phyloP scores from a whole-genome alignment of 2,888 invertebrate species.

The Augochlorella aurata region DNA sequence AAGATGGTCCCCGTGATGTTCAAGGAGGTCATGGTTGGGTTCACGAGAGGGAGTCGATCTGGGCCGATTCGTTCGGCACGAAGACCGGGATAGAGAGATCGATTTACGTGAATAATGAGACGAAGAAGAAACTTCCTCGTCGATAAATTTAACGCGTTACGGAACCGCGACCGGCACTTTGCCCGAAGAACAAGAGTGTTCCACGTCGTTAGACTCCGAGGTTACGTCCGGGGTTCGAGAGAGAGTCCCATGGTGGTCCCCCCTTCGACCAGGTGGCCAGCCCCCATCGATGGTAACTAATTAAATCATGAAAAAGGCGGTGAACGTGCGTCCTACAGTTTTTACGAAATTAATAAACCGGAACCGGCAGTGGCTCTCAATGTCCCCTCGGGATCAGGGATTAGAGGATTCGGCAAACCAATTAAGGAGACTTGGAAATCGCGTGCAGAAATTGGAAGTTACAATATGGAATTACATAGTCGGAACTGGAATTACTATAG shows the following conservation, averaged over 20 bases:
- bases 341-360: constrained; percentile 70
- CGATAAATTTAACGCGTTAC: constrained; percentile 60
- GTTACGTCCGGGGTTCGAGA: constrained; percentile 58
- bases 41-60: constrained; percentile 6
- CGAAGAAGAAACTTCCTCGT: constrained; percentile 43
- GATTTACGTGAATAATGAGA: constrained; percentile 60
- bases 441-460: too few species aligned
- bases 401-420: too few species aligned
- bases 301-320: constrained; percentile 71
- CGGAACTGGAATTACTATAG: too few species aligned
- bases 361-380: constrained; percentile 64
- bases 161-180: constrained; percentile 44
- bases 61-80: constrained; percentile 26
- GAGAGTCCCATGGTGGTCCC: constrained; percentile 65
- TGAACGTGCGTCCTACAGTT: constrained; percentile 64
- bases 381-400: background rate
- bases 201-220: constrained; percentile 65
- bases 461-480: too few species aligned
- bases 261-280: constrained; percentile 65
- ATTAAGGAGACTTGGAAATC: too few species aligned
- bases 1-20: background rate
- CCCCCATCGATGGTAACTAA: constrained; percentile 65
- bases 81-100: constrained; percentile 40
- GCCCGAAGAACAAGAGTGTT: constrained; percentile 59
- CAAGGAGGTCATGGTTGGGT: background rate